Evolutionary conservation across 2,113 vertebrate genomes (phyloP).

Genomic region (Nerophis ophidion): DNA sequence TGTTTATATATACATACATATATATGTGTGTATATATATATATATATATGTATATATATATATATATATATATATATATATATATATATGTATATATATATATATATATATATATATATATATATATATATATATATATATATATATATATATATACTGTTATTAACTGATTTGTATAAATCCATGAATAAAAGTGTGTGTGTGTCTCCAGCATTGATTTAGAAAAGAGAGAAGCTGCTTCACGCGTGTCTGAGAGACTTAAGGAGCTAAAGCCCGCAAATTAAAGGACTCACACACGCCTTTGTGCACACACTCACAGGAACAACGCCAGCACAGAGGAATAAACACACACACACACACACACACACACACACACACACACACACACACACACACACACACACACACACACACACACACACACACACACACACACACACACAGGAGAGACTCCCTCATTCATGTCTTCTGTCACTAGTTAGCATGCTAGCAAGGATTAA

Average conservation of each 20-base stretch:
- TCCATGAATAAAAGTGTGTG: slow-evolving; percentile 5
- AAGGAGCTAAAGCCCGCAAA: background rate
- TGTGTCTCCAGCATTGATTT: slow-evolving; percentile 62
- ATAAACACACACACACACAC: slow-evolving; percentile 36
- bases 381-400: too few species aligned
- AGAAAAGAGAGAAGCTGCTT: slow-evolving; percentile 65
- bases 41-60: too few species aligned
- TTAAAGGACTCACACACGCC: slow-evolving; percentile 14
- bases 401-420: slow-evolving; percentile 44
- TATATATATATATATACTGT: too few species aligned
- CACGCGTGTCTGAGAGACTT: slow-evolving; percentile 61
- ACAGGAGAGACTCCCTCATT: slow-evolving; percentile 82
- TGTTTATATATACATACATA: too few species aligned
- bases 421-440: slow-evolving; percentile 23
- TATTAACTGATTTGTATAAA: too few species aligned
- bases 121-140: too few species aligned
- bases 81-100: too few species aligned
- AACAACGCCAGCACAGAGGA: slow-evolving; percentile 23
- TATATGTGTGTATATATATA: too few species aligned
- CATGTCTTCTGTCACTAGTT: slow-evolving; percentile 79
- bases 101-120: too few species aligned
- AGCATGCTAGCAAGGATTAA: slow-evolving; percentile 88
- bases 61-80: too few species aligned
- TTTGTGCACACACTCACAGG: background rate
- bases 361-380: slow-evolving; percentile 7